phyloP scores from a whole-genome alignment of 1,140 invertebrate genomes.

The Papilio machaon region DNA sequence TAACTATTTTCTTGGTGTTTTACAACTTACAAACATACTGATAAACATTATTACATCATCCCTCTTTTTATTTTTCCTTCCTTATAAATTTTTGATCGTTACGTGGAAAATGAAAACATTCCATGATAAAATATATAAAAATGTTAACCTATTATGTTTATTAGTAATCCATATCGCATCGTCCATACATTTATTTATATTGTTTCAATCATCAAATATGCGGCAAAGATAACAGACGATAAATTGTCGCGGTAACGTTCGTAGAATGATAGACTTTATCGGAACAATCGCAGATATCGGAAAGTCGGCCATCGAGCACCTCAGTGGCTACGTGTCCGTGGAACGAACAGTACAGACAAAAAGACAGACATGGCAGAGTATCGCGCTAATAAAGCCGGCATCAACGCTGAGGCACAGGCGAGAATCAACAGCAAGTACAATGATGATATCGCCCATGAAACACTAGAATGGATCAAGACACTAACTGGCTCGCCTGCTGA shows the following conservation, averaged over 20 bases:
- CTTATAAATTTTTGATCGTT: neutral
- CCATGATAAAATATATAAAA: neutral
- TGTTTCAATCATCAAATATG: conserved; percentile 54
- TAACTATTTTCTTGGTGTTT: too few relatives aligned
- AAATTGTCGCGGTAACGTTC: conserved; percentile 58
- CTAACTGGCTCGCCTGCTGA: conserved; percentile 91
- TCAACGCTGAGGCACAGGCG: conserved; percentile 77
- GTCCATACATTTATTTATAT: conserved; percentile 24
- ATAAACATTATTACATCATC: neutral
- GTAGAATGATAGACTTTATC: conserved; percentile 72
- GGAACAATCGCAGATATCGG: conserved; percentile 65
- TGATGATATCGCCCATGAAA: conserved; percentile 93
- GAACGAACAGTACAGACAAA: conserved; percentile 62
- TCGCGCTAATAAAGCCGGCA: conserved; percentile 75
- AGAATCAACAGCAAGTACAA: conserved; percentile 97
- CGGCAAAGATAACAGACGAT: conserved; percentile 59
- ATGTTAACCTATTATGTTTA: neutral
- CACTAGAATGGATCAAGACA: conserved; percentile 94
- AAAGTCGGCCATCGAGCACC: conserved; percentile 66
- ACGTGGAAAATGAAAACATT: neutral
- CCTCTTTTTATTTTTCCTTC: neutral
- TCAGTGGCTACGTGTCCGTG: conserved; percentile 76
- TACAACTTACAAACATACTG: too few relatives aligned
- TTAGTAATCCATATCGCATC: conserved; percentile 24
- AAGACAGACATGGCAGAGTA: conserved; percentile 67